Evolutionary conservation across 1,140 invertebrate genomes (phyloP), one percentile per base, ranked within the genome.

Genomic region (Ladona fulva): DNA sequence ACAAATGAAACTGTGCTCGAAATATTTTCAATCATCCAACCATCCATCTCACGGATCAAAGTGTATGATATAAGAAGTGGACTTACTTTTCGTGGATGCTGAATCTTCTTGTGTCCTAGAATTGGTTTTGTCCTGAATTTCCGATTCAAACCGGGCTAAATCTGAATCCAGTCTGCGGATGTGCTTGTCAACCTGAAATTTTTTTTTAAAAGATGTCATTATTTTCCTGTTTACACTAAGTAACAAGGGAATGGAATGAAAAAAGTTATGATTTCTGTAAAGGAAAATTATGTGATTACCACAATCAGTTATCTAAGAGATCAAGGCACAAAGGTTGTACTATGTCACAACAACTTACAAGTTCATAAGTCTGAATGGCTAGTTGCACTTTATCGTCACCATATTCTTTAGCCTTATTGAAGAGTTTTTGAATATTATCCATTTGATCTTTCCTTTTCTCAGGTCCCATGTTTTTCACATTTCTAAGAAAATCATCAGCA

Each of bases 331-430:
- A 37, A 37, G 8, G 76, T 77, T n/a, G 24, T 8, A 37, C 8
- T 37, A 37, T 37, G 8, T 37, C 1, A 37, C 29, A 0, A 22
- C 74, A 76, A 79, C 80, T 82, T 83, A 90, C 97, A 84, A 99
- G 87, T 87, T 99, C 97, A 85, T 99, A 99, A 0, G 97, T 99
- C 86, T 99, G 97, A 85, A 98, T 98, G 0, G 97, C 96, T 78
- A 99, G 87, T 84, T 98, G 95, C 16, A 98, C 96, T 88, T 99
- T 99, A 82, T 98, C 97, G 84, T 99, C 97, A 0, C 95, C 95
- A 84, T 95, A 96, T 83, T 96, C 95, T 84, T 95, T 96, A 16
- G 95, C 94, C 85, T 96, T 96, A 80, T 94, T 94, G 82, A 96
- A 97, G 37, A 94, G 86, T 80, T 90, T 91, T 83, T 95, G 92